A percentile compares a stretch with the other conserved stretches of the same genome.
phyloP scores from a whole-genome alignment of 2,888 invertebrate genomes.

The Linyphia triangularis region DNA sequence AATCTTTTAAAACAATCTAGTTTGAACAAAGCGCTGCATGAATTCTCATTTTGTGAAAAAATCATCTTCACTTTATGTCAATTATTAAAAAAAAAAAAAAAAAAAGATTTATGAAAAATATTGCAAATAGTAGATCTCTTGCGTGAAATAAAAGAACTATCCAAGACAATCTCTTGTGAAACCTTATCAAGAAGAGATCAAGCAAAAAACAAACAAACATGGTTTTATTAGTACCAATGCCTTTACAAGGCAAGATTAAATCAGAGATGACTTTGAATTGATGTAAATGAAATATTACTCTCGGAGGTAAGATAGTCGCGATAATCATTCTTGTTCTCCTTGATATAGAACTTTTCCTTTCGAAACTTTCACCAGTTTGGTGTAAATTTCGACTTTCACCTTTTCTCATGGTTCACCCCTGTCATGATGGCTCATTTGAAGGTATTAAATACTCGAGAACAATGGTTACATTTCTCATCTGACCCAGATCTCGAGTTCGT shows the following conservation, averaged over 20 bases:
- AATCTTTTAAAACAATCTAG: no score
- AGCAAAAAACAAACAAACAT: not conserved
- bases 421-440: slow-evolving; percentile 10
- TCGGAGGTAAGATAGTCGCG: not conserved
- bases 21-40: no score
- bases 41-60: no score
- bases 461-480: slow-evolving; percentile 26
- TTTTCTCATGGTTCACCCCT: slow-evolving; percentile 26
- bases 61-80: no score
- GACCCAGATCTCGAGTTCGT: slow-evolving; percentile 52
- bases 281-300: not conserved
- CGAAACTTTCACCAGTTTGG: slow-evolving; percentile 8
- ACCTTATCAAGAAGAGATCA: not conserved
- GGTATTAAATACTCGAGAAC: slow-evolving; percentile 20
- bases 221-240: not conserved
- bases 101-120: not conserved
- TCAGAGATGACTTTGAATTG: not conserved
- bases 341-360: slow-evolving; percentile 11
- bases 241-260: not conserved
- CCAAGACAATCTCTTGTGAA: not conserved
- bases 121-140: no score
- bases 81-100: no score
- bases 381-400: slow-evolving; percentile 36
- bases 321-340: not conserved
- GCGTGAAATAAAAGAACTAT: not conserved